phyloP scores from a whole-genome alignment of 2,888 invertebrate genomes.

The Rhaphigaster nebulosa region DNA sequence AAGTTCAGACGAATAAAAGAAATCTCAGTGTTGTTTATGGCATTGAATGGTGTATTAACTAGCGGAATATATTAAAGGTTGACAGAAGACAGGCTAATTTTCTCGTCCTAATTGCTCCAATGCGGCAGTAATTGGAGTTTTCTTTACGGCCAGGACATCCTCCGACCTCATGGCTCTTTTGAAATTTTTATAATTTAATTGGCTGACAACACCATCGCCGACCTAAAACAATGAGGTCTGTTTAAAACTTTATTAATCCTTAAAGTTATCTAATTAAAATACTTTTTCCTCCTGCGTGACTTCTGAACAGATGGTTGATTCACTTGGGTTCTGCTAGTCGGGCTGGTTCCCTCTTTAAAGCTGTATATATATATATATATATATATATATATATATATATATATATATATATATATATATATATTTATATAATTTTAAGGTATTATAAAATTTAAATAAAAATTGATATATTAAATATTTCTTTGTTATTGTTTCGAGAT shows the following conservation, averaged over 20 bases:
- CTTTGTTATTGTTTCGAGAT: no score
- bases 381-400: neutral
- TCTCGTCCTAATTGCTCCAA: neutral
- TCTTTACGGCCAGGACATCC: neutral
- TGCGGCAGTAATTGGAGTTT: constrained; percentile 23
- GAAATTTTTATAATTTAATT: constrained; percentile 24
- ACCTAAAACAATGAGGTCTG: neutral
- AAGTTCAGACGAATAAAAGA: neutral
- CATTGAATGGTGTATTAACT: neutral
- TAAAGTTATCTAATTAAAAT: constrained; percentile 29
- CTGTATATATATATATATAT: neutral
- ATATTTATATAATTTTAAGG: neutral
- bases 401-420: neutral
- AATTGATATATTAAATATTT: neutral
- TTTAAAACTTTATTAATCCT: constrained; percentile 16
- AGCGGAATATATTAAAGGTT: neutral
- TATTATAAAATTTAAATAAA: neutral
- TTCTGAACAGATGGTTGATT: neutral
- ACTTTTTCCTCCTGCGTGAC: neutral
- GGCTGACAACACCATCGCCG: neutral
- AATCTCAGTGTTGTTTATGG: neutral
- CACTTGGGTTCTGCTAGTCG: neutral
- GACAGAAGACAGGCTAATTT: neutral
- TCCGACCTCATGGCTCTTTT: neutral
- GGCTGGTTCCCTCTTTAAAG: neutral